phyloP scores from a whole-genome alignment of 2,113 vertebrate species.

The Pygoscelis antarcticus region DNA sequence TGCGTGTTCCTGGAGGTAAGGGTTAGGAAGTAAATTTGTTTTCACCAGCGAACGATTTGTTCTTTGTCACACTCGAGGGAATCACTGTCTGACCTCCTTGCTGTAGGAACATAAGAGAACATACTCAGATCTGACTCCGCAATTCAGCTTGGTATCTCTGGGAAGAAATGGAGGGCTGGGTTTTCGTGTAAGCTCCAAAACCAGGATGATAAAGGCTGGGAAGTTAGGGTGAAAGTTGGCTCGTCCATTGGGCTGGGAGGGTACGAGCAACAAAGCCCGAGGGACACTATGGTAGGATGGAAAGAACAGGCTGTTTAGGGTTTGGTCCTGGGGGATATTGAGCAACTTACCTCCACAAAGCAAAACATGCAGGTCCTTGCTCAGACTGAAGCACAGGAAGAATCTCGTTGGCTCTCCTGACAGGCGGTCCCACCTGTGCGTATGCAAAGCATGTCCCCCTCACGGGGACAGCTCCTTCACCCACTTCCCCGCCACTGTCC shows the following conservation, averaged over 20 bases:
- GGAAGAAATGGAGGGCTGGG: neutral
- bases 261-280: accelerated
- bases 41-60: neutral
- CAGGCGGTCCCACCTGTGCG: neutral
- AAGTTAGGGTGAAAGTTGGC: neutral
- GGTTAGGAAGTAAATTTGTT: neutral
- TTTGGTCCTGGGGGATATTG: neutral
- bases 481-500: neutral
- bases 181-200: neutral
- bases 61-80: neutral
- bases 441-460: accelerated
- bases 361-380: neutral
- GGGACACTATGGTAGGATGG: neutral
- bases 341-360: neutral
- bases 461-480: neutral
- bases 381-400: neutral
- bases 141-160: neutral
- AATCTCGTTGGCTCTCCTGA: neutral
- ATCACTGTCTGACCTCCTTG: neutral
- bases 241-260: neutral
- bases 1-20: neutral
- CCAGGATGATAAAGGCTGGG: neutral
- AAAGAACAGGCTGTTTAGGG: too few species aligned
- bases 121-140: neutral
- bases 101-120: neutral